Conservation (phyloP, 2,888 invertebrate species). For the Tipula helvola region DNA sequence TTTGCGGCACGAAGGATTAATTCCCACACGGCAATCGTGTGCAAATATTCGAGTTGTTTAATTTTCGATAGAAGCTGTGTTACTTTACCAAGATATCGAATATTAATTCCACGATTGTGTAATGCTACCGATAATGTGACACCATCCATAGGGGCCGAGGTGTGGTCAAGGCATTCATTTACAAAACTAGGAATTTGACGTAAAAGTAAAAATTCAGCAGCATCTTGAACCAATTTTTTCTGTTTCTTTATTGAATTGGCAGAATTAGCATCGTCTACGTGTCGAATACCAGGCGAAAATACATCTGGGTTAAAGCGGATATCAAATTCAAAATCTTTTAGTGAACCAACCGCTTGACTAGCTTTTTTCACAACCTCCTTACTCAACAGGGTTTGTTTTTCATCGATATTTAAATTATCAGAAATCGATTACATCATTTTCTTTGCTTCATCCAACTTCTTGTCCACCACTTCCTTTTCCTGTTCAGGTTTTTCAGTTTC, state of each 20-base stretch:
- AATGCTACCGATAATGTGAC: slow-evolving; percentile 81
- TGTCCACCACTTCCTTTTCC: slow-evolving; percentile 30
- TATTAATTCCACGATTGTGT: slow-evolving; percentile 93
- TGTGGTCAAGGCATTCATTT: slow-evolving; percentile 80
- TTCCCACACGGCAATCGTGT: slow-evolving; percentile 85
- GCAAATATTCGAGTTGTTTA: slow-evolving; percentile 70
- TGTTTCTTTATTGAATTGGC: slow-evolving; percentile 64
- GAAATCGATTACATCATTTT: slow-evolving; percentile 84
- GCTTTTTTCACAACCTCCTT: slow-evolving; percentile 82
- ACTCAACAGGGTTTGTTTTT: slow-evolving; percentile 62
- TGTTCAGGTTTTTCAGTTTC: slow-evolving; percentile 26
- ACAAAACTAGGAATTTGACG: slow-evolving; percentile 93
- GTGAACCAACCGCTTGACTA: slow-evolving; percentile 81
- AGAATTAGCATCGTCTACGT: slow-evolving; percentile 53
- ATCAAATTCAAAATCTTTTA: slow-evolving; percentile 92
- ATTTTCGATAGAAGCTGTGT: slow-evolving; percentile 65
- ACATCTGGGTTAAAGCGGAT: slow-evolving; percentile 98
- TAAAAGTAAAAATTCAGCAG: slow-evolving; percentile 85
- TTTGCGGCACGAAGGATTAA: slow-evolving; percentile 81
- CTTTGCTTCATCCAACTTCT: slow-evolving; percentile 67
- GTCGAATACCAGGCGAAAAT: slow-evolving; percentile 86
- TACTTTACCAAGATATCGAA: slow-evolving; percentile 91
- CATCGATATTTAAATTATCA: slow-evolving; percentile 61
- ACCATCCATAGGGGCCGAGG: slow-evolving; percentile 92
- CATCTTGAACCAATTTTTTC: slow-evolving; percentile 83